Evolutionary conservation across 2,888 invertebrate species (phyloP), one percentile per base, ranked within the genome.

Genomic region (Ornithoptera alexandrae): DNA sequence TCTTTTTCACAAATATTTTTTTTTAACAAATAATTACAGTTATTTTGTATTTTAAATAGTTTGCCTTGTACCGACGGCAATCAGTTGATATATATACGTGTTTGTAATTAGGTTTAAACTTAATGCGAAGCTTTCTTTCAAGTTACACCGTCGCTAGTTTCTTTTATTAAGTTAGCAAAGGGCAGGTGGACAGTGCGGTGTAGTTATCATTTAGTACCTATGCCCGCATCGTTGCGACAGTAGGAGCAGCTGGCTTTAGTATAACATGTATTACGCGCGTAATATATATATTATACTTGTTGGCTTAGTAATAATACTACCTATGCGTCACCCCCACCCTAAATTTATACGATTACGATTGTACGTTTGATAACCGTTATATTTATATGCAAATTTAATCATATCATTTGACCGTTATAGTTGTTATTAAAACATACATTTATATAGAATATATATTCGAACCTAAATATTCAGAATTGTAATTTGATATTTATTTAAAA

Each of bases 181-280:
- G 67, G 67, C 70, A 71, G 70, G 70, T 70, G 70, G 61, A 65
- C 46, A 30, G 30, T 60, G 46, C 22, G 36, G 36, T 42, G 69
- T 53, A 46, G 62, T 39, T 70, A 70, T 64, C 70, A 60, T 63
- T 67, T 63, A 59, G 60, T 70, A 70, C 59, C 70, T 67, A 59
- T 62, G 60, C 81, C 81, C 79, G 81, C 82, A 84, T 82, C 75
- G 71, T 74, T 57, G 58, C 22, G 63, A 22, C 66, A 65, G 57
- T 36, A 50, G 46, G 71, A 72, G 83, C 90, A 89, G 87, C 90
- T 89, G 90, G 81, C 82, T 83, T 84, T 84, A 85, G 77, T 84
- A 82, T 86, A 87, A 85, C 81, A 73, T 77, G 77, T 78, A 81
- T 78, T 79, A 75, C 77, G 79, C 73, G 78, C 78, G 76, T 75